These are phyloP conservation scores for Perccottus glenii DNA, from an alignment of 2,113 vertebrate species.

Conservation along the genomic window DNA sequence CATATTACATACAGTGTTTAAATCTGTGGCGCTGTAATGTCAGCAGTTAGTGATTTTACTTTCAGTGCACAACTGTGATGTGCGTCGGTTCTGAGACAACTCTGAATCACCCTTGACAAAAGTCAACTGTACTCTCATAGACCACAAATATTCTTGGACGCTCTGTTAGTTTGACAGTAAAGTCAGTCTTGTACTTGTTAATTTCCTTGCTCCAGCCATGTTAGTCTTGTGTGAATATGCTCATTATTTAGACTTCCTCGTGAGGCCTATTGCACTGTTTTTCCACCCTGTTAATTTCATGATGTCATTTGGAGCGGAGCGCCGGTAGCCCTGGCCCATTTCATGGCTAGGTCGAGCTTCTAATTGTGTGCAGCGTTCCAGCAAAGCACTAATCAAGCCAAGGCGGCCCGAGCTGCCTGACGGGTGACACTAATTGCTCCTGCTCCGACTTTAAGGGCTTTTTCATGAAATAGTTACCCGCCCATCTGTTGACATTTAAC, in stretches of 20 bases:
- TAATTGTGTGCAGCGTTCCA: slow-evolving; percentile 65
- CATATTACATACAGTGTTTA: no score
- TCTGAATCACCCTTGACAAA: no score
- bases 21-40: no score
- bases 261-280: slow-evolving; percentile 11
- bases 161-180: no score
- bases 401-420: slow-evolving; percentile 29
- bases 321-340: slow-evolving; percentile 27
- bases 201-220: neutral
- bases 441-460: slow-evolving; percentile 52
- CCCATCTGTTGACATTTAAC: slow-evolving; percentile 55
- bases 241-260: slow-evolving; percentile 4
- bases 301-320: slow-evolving; percentile 29
- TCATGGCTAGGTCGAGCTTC: slow-evolving; percentile 37
- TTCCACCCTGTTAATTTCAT: slow-evolving; percentile 20
- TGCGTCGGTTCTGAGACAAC: no score
- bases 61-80: no score
- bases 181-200: no score
- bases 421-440: slow-evolving; percentile 66
- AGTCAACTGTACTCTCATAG: no score
- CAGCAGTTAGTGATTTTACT: no score
- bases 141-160: no score
- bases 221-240: slow-evolving; percentile 17
- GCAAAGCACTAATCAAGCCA: slow-evolving; percentile 49
- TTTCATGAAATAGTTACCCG: slow-evolving; percentile 60